Evolutionary conservation across 2,797 vertebrate genomes (phyloP).

Genomic region (Coracias cyanogaster): DNA sequence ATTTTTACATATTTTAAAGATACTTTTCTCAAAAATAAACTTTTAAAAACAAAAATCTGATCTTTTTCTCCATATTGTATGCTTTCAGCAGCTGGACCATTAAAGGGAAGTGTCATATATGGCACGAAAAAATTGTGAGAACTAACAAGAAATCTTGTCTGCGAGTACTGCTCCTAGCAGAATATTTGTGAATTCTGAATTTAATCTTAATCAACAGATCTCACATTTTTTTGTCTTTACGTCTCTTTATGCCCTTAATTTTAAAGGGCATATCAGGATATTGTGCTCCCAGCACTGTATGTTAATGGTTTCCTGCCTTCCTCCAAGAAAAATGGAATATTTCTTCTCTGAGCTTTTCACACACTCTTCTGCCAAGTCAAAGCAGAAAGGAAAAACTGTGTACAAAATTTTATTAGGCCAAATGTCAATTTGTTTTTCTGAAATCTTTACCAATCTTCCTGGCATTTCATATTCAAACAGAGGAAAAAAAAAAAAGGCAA

Average conservation of each 20-base stretch:
- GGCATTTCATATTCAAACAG: slow-evolving; percentile 10
- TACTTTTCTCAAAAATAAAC: not conserved
- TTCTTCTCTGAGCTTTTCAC: slow-evolving; percentile 52
- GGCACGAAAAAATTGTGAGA: not conserved
- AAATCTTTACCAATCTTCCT: slow-evolving; percentile 60
- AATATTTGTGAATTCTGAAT: not conserved
- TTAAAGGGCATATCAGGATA: slow-evolving; percentile 54
- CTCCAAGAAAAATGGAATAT: slow-evolving; percentile 56
- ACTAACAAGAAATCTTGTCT: not conserved
- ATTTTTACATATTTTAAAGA: not conserved
- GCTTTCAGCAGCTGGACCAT: not conserved
- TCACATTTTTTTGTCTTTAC: not conserved
- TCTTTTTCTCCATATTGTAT: not conserved
- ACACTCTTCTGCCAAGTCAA: slow-evolving; percentile 47
- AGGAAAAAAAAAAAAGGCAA: too few species aligned
- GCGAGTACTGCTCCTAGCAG: not conserved
- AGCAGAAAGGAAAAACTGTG: slow-evolving; percentile 63
- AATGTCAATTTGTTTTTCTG: slow-evolving; percentile 61
- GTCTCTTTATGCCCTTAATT: slow-evolving; percentile 6
- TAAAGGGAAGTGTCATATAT: not conserved
- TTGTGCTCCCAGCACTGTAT: slow-evolving; percentile 47
- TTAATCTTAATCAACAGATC: not conserved
- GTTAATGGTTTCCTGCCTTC: slow-evolving; percentile 51
- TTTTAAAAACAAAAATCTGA: not conserved
- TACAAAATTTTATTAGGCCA: slow-evolving; percentile 54